phyloP scores from a whole-genome alignment of 1,140 invertebrate species.

The Rhyacophila brunnea region DNA sequence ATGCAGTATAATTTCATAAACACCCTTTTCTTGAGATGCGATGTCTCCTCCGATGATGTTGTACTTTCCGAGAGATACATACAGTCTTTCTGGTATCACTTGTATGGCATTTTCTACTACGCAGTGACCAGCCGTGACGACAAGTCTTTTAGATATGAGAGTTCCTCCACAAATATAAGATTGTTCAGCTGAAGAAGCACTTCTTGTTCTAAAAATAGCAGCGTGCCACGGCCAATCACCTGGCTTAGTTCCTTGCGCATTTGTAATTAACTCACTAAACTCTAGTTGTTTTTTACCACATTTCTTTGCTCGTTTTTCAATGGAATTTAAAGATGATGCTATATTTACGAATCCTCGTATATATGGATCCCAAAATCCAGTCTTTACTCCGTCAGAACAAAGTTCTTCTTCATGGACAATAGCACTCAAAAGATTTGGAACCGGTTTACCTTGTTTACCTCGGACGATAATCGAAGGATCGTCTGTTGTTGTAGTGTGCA shows the following conservation, averaged over 20 bases:
- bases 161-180: background rate
- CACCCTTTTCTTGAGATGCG: background rate
- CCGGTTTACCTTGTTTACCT: background rate
- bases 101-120: constrained; percentile 33
- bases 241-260: background rate
- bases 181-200: background rate
- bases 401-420: background rate
- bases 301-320: too few species aligned
- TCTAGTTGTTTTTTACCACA: constrained; percentile 3
- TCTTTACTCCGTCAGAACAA: constrained; percentile 4
- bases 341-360: too few species aligned
- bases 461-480: background rate
- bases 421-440: constrained; percentile 6
- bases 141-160: background rate
- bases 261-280: background rate
- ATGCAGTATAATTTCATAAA: background rate
- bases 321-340: too few species aligned
- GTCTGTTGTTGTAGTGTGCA: background rate
- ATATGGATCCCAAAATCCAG: too few species aligned
- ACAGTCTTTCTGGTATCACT: constrained; percentile 34
- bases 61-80: constrained; percentile 31
- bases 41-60: background rate
- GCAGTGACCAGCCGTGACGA: constrained; percentile 39
- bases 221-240: constrained; percentile 30
- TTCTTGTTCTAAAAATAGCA: constrained; percentile 13